A percentile compares a stretch with the other conserved stretches of the same genome.
These are phyloP conservation scores for Hypocryptadius cinnamomeus DNA, from an alignment of 2,113 vertebrate species.

Conservation along the genomic window DNA sequence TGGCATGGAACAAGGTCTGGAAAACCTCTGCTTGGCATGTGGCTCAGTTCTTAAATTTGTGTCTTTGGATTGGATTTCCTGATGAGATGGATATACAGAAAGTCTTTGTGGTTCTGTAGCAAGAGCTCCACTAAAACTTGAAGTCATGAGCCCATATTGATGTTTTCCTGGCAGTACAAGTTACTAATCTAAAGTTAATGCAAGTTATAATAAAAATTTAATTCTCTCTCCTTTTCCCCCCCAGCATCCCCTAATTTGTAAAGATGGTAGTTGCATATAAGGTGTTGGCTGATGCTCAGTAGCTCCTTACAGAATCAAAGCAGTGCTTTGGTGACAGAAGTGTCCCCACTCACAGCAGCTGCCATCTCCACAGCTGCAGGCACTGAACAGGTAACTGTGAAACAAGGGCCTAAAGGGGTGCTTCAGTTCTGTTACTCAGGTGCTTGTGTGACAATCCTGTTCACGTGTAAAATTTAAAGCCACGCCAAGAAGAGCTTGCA, in stretches of 20 bases:
- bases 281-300: background rate
- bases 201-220: background rate
- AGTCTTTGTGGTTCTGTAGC: background rate
- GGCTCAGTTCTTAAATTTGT: background rate
- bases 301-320: background rate
- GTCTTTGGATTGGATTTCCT: background rate
- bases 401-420: background rate
- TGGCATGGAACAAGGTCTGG: background rate
- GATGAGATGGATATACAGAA: background rate
- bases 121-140: background rate
- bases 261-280: background rate
- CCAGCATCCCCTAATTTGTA: background rate
- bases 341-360: rapidly evolving
- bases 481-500: background rate
- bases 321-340: background rate
- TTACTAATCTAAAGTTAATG: background rate
- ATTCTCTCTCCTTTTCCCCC: background rate
- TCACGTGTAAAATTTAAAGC: background rate
- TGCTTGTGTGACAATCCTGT: background rate
- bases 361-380: background rate
- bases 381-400: background rate
- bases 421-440: background rate
- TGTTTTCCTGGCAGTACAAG: background rate
- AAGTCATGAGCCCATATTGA: background rate
- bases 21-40: background rate